These are phyloP conservation scores for Acromyrmex echinatior DNA, from an alignment of 1,140 invertebrate genomes.

Conservation along the genomic window DNA sequence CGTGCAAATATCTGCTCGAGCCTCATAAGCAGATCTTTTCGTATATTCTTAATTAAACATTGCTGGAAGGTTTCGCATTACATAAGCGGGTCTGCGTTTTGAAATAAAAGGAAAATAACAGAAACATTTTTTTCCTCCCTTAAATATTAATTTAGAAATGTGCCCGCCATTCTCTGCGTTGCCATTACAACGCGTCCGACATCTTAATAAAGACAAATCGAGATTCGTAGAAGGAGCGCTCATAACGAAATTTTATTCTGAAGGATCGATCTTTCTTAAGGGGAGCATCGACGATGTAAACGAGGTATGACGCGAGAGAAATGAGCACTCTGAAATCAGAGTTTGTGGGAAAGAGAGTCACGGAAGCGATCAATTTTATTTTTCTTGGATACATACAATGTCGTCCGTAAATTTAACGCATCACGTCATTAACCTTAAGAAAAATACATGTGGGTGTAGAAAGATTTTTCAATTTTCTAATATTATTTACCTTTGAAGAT, in stretches of 20 bases:
- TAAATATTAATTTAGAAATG: conserved; percentile 43
- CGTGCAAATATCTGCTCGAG: background rate
- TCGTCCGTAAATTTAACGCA: conserved; percentile 47
- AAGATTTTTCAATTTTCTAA: background rate
- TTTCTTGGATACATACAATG: conserved; percentile 18
- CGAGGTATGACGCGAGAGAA: conserved; percentile 67
- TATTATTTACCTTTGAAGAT: background rate
- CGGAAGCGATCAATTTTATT: conserved; percentile 63
- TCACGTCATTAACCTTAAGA: conserved; percentile 1
- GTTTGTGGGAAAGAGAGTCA: conserved; percentile 25
- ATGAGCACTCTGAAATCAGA: conserved; percentile 71
- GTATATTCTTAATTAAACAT: conserved; percentile 47
- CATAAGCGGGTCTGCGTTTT: background rate
- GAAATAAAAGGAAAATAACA: conserved; percentile 29
- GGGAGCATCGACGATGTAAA: conserved; percentile 66
- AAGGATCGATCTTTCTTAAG: conserved; percentile 68
- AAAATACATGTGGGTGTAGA: background rate
- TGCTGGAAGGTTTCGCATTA: conserved; percentile 8
- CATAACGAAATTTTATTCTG: conserved; percentile 68
- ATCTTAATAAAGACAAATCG: conserved; percentile 65
- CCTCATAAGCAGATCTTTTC: conserved; percentile 33
- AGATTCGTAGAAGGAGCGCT: conserved; percentile 50
- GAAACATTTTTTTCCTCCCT: conserved; percentile 39
- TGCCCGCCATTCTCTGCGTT: background rate
- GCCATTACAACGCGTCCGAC: conserved; percentile 38